A percentile compares a stretch with the other conserved stretches of the same genome.
Evolutionary conservation across 2,888 invertebrate genomes (phyloP).

Genomic region (Hanleya hanleyi): DNA sequence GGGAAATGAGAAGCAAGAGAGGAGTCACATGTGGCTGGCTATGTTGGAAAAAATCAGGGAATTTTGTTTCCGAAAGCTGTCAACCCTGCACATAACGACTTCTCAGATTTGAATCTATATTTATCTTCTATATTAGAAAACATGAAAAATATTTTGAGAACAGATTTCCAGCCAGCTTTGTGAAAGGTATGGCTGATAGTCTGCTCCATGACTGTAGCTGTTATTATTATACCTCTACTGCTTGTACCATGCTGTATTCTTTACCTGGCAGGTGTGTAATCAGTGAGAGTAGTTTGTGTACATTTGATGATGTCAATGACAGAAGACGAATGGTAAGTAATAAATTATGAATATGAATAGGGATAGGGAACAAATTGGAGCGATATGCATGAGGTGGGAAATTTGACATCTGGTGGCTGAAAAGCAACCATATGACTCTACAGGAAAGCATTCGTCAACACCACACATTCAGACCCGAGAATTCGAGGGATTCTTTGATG

Average conservation of each 20-base stretch:
- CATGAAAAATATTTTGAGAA: not conserved
- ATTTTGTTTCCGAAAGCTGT: no score
- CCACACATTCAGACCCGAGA: not conserved
- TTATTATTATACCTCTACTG: not conserved
- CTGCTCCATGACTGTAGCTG: not conserved
- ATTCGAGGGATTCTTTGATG: not conserved
- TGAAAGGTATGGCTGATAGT: not conserved
- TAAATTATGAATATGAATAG: no score
- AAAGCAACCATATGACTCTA: not conserved
- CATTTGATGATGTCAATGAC: constrained; percentile 29
- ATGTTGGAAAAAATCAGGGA: no score
- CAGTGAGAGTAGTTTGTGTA: constrained; percentile 38
- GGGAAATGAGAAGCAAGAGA: no score
- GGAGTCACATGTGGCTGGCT: no score
- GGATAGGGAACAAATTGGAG: no score
- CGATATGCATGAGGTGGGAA: no score
- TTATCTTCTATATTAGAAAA: no score
- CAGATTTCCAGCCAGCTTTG: not conserved
- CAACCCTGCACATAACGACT: no score
- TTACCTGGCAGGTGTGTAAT: constrained; percentile 47
- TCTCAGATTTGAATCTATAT: no score
- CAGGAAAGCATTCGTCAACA: not conserved
- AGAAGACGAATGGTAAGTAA: no score
- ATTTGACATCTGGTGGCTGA: no score
- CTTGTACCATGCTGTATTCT: not conserved